Percentiles rank a stretch among this genome's conserved stretches.
phyloP scores from a whole-genome alignment of 2,888 invertebrate species.

The Polyommatus icarus region DNA sequence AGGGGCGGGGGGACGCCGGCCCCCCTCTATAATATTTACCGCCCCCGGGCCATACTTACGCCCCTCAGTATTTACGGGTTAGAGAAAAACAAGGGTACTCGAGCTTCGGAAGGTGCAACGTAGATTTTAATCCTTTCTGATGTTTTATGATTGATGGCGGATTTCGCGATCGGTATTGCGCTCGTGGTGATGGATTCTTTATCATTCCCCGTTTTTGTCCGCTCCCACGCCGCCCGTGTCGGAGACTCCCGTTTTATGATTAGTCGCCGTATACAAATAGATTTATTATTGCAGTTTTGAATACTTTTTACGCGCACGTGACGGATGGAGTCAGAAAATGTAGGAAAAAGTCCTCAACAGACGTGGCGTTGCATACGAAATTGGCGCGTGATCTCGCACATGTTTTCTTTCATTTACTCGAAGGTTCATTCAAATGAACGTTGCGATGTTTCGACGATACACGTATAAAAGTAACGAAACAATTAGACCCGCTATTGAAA shows the following conservation, averaged over 20 bases:
- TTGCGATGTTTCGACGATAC: constrained; percentile 20
- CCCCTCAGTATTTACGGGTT: constrained; percentile 81
- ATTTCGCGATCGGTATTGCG: constrained; percentile 73
- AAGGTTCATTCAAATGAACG: constrained; percentile 13
- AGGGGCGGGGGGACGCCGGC: constrained; percentile 60
- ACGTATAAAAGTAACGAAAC: constrained; percentile 48
- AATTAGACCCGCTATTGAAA: constrained; percentile 45
- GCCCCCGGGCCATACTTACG: constrained; percentile 80
- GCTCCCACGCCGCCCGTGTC: constrained; percentile 53
- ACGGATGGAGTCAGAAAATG: constrained; percentile 18
- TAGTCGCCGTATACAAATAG: constrained; percentile 45
- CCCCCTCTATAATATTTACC: constrained; percentile 79
- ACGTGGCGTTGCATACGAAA: constrained; percentile 51
- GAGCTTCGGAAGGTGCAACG: constrained; percentile 80
- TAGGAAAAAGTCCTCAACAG: constrained; percentile 41
- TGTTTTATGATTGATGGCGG: constrained; percentile 80
- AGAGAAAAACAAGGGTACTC: constrained; percentile 81
- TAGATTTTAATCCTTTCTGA: constrained; percentile 81
- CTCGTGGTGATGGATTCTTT: constrained; percentile 76
- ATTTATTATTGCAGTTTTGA: constrained; percentile 32
- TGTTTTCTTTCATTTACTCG: constrained; percentile 40
- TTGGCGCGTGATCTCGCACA: constrained; percentile 50
- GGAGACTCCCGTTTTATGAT: constrained; percentile 56
- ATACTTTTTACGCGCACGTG: constrained; percentile 11
- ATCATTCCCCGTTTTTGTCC: constrained; percentile 59